Evolutionary conservation across 2,797 vertebrate species (phyloP).

Genomic region (Falco columbarius): DNA sequence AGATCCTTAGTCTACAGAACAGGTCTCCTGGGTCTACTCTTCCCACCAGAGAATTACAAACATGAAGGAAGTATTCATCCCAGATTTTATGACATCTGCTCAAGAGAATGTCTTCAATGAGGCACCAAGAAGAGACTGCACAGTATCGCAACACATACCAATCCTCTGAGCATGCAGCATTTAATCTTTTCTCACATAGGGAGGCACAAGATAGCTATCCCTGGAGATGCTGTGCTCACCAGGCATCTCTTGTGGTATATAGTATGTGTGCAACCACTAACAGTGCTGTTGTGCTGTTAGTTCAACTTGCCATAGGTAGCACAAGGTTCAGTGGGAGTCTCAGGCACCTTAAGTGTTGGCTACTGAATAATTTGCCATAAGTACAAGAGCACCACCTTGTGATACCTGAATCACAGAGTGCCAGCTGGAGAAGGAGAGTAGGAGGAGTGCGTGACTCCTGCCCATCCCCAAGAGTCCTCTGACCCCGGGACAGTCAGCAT

Average conservation of each 20-base stretch:
- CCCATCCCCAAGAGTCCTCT: no score
- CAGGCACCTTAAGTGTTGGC: not conserved
- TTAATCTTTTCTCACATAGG: not conserved
- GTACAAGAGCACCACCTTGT: constrained; percentile 69
- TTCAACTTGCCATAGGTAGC: not conserved
- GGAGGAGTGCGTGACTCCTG: not conserved
- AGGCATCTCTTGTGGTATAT: not conserved
- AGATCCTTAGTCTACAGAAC: not conserved
- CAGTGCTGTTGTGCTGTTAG: not conserved
- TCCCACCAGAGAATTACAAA: not conserved
- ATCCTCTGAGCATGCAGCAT: not conserved
- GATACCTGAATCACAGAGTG: not conserved
- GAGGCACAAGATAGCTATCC: not conserved
- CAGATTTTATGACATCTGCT: not conserved
- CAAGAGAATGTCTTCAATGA: not conserved
- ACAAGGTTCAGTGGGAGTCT: not conserved
- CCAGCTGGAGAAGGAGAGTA: not conserved
- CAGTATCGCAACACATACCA: fast-evolving
- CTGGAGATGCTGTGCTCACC: not conserved
- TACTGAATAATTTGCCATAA: not conserved
- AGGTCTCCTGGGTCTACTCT: not conserved
- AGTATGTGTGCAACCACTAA: not conserved
- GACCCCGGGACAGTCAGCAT: not conserved
- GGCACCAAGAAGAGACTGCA: not conserved
- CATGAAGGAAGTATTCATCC: not conserved